Evolutionary conservation across 2,888 invertebrate species (phyloP), one percentile per base, ranked within the genome.

Genomic region (Dendrolimus houi): DNA sequence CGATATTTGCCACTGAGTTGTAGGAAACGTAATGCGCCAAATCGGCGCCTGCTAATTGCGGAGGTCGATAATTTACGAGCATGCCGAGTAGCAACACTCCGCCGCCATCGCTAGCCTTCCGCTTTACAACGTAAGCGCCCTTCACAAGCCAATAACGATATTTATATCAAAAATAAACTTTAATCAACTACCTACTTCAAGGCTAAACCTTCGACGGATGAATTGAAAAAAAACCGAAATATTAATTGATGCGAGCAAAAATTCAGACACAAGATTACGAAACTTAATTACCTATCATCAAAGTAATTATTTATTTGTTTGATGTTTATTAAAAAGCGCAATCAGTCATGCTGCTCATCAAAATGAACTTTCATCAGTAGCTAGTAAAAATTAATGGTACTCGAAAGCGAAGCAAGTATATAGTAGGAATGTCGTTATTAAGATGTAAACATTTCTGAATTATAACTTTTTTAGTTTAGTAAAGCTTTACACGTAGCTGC

Each of bases 1-100:
- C 56, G 60, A 62, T 64, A 64, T 64, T 65, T 59, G 59, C 67
- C 62, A 47, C 47, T 47, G 7, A 61, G 63, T 62, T 65, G 61
- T 70, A 75, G 74, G 69, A 77, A 77, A 76, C 72, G 65, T 71
- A 81, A 79, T 81, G 77, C 85, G 83, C 79, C 83, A 83, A 86
- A 85, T 85, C 77, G 86, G 83, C 85, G 87, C 87, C 85, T 79
- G 68, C 81, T 88, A 84, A 87, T 87, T 86, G 87, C 83, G 78
- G 77, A 81, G 83, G 81, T 69, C 68, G 80, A 75, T 85, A 81
- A 87, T 86, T 86, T 87, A 86, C 78, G 82, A 80, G 74, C 77
- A 73, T 68, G 70, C 77, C 76, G 75, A 77, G 79, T 79, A 79
- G 69, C 76, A 73, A 72, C 75, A 73, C 68, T 60, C 71, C 61